A percentile compares a stretch with the other conserved stretches of the same genome.
Evolutionary conservation across 2,888 invertebrate species (phyloP).

Genomic region (Cryptophagus acutangulus): DNA sequence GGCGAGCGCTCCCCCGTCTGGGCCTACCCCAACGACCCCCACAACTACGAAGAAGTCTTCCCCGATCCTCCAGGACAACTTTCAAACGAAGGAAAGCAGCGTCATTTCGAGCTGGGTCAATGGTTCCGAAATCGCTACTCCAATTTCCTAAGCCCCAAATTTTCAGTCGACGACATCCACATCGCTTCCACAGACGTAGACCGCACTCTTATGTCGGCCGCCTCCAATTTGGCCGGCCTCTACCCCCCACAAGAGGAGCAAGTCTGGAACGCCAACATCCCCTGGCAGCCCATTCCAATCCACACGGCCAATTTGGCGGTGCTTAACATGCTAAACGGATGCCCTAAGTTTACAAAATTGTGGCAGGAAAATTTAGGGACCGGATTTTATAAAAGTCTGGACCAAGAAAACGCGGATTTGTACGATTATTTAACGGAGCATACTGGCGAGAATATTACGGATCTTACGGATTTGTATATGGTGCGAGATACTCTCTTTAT

Average conservation of each 20-base stretch:
- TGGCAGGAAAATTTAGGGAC: neutral
- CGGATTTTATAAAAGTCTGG: constrained; percentile 12
- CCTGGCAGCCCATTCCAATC: constrained; percentile 5
- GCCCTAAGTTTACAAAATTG: neutral
- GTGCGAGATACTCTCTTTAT: constrained; percentile 33
- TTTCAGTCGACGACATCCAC: neutral
- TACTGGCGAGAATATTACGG: neutral
- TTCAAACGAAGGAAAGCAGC: constrained; percentile 5
- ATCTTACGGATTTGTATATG: neutral
- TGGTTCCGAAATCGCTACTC: neutral
- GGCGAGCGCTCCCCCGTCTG: neutral
- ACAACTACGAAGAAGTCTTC: neutral
- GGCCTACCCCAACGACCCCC: constrained; percentile 1
- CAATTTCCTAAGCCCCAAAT: neutral
- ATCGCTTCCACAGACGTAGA: constrained; percentile 1
- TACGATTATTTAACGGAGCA: constrained; percentile 1
- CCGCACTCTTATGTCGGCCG: constrained; percentile 4
- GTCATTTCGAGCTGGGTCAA: constrained; percentile 2
- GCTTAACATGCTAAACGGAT: neutral
- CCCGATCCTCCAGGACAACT: constrained; percentile 1
- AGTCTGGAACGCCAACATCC: neutral
- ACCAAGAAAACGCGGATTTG: neutral
- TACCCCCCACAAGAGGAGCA: constrained; percentile 3
- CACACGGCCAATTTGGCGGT: neutral
- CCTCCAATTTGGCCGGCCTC: neutral